Percentiles rank a stretch among this genome's conserved stretches.
phyloP scores from a whole-genome alignment of 2,113 vertebrate species.

The Microcebus jonahi region DNA sequence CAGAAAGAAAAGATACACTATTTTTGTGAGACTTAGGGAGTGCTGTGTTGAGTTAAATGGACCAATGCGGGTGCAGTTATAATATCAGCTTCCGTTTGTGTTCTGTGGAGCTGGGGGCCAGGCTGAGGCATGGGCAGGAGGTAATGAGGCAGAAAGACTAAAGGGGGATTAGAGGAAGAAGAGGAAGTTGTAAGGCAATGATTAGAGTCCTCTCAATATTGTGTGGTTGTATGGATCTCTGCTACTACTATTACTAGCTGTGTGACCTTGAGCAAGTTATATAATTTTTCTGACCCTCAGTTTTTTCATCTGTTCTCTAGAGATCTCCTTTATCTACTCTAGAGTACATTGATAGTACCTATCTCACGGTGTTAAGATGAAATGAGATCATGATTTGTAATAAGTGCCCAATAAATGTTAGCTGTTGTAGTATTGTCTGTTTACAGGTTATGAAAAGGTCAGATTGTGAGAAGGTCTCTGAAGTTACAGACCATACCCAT shows the following conservation, averaged over 20 bases:
- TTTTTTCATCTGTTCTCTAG: not conserved
- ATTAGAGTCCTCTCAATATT: not conserved
- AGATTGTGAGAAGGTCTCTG: not conserved
- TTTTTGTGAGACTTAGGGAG: not conserved
- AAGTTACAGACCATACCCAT: not conserved
- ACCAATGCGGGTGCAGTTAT: not conserved
- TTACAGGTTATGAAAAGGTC: not conserved
- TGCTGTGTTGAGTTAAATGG: not conserved
- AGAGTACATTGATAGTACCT: not conserved
- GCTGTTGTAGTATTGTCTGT: not conserved
- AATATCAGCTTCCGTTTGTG: not conserved
- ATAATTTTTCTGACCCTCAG: not conserved
- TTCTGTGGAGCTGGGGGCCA: not conserved
- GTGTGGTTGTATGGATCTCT: not conserved
- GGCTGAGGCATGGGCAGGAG: not conserved
- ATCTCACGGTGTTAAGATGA: not conserved
- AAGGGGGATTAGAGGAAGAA: not conserved
- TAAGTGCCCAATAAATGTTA: not conserved
- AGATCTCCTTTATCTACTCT: not conserved
- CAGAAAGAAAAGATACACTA: not conserved
- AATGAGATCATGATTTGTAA: not conserved
- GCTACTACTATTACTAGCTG: not conserved
- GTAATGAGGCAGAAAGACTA: not conserved
- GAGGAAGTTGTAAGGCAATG: not conserved
- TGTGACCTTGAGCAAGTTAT: not conserved